Evolutionary conservation across 2,113 vertebrate species (phyloP).

Genomic region (Probosciger aterrimus): DNA sequence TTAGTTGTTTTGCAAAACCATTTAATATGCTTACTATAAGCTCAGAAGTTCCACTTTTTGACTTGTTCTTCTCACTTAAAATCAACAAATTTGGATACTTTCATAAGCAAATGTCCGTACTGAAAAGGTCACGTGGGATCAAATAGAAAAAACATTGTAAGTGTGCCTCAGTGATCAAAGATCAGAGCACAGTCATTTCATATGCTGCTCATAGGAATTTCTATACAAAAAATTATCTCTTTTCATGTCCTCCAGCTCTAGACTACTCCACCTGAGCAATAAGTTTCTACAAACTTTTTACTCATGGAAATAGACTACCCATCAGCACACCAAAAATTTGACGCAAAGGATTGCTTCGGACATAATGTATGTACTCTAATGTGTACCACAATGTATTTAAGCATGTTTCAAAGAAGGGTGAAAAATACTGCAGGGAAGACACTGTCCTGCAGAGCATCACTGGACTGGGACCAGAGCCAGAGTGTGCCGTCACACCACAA

Average conservation of each 20-base stretch:
- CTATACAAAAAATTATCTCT: not conserved
- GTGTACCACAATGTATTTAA: not conserved
- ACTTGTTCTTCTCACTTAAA: not conserved
- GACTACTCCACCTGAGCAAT: not conserved
- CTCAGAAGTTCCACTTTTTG: conserved; percentile 17
- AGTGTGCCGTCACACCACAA: fast-evolving
- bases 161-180: not conserved
- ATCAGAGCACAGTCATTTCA: not conserved
- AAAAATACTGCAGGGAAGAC: not conserved
- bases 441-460: not conserved
- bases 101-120: not conserved
- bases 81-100: not conserved
- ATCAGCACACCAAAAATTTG: not conserved
- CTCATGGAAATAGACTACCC: not conserved
- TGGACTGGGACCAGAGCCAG: not conserved
- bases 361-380: not conserved
- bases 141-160: not conserved
- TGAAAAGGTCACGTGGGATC: not conserved
- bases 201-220: not conserved
- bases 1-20: not conserved
- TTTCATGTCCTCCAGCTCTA: not conserved
- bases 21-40: not conserved
- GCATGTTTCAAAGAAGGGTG: not conserved
- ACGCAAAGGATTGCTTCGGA: not conserved
- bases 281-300: not conserved